Evolutionary conservation across 2,888 invertebrate species (phyloP).

Genomic region (Cremastinae sp.): DNA sequence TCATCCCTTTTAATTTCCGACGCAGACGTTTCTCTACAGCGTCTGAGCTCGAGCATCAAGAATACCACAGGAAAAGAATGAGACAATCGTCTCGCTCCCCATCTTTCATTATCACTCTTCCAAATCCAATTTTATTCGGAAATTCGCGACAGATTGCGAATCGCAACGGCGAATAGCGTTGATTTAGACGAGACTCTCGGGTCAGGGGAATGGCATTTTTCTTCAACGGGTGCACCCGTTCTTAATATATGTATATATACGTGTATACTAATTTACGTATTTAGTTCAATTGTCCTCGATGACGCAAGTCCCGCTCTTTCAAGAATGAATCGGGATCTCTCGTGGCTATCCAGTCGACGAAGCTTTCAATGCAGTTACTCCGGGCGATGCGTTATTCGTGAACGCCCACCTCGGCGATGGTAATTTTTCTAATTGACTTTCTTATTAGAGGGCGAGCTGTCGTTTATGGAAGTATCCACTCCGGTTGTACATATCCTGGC

Average conservation of each 20-base stretch:
- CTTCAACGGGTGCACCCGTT: no score
- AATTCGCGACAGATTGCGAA: conserved; percentile 55
- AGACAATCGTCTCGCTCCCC: neutral
- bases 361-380: conserved; percentile 47
- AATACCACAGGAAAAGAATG: conserved; percentile 16
- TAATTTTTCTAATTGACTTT: conserved; percentile 74
- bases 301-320: conserved; percentile 65
- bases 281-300: conserved; percentile 46
- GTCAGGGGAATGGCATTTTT: no score
- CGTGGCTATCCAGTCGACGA: conserved; percentile 59
- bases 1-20: conserved; percentile 68
- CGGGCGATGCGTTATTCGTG: conserved; percentile 27
- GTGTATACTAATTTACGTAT: conserved; percentile 11
- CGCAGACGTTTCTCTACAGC: conserved; percentile 47
- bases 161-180: neutral
- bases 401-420: conserved; percentile 69
- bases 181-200: conserved; percentile 12
- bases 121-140: conserved; percentile 2
- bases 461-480: conserved; percentile 44
- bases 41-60: conserved; percentile 19
- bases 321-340: conserved; percentile 26
- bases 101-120: neutral
- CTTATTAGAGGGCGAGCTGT: conserved; percentile 67
- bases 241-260: no score
- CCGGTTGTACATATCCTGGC: conserved; percentile 40